Conservation (phyloP, 2,113 vertebrate species). For the Proterorhinus semilunaris region DNA sequence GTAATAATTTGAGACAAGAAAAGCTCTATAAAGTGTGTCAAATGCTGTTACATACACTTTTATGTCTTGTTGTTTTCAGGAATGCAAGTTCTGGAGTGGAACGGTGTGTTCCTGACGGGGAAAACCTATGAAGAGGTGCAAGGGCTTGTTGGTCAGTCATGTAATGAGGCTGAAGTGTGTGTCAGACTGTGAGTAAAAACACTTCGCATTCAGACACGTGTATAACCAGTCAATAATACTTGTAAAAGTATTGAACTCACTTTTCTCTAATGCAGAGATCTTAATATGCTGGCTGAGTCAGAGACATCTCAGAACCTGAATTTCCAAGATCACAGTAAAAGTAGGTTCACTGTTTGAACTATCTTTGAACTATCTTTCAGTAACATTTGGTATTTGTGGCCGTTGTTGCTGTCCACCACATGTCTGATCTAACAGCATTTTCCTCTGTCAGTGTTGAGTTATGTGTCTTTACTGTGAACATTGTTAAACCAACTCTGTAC, state of each 20-base stretch:
- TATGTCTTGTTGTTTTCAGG: slow-evolving; percentile 69
- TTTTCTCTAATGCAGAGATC: slow-evolving; percentile 80
- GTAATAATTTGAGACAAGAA: background rate
- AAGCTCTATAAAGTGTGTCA: background rate
- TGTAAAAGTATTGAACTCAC: background rate
- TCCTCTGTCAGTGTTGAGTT: background rate
- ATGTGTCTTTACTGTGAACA: background rate
- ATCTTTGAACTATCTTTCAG: background rate
- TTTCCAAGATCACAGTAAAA: slow-evolving; percentile 84
- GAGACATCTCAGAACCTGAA: slow-evolving; percentile 87
- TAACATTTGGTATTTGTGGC: too few species aligned
- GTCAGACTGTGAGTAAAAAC: slow-evolving; percentile 96
- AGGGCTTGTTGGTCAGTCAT: slow-evolving; percentile 86
- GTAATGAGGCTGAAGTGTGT: slow-evolving; percentile 96
- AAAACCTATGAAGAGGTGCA: slow-evolving; percentile 98
- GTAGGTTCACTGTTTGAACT: slow-evolving; percentile 42
- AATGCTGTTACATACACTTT: slow-evolving; percentile 1
- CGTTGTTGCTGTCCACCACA: too few species aligned
- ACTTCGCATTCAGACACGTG: background rate
- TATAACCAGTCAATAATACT: background rate
- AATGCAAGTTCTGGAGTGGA: slow-evolving; percentile 99
- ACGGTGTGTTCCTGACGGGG: slow-evolving; percentile 86
- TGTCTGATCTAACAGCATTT: background rate
- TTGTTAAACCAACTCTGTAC: background rate
- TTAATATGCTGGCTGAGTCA: slow-evolving; percentile 92